Evolutionary conservation across 2,888 invertebrate species (phyloP), one percentile per base, ranked within the genome.

Genomic region (Holacanthella duospinosa): DNA sequence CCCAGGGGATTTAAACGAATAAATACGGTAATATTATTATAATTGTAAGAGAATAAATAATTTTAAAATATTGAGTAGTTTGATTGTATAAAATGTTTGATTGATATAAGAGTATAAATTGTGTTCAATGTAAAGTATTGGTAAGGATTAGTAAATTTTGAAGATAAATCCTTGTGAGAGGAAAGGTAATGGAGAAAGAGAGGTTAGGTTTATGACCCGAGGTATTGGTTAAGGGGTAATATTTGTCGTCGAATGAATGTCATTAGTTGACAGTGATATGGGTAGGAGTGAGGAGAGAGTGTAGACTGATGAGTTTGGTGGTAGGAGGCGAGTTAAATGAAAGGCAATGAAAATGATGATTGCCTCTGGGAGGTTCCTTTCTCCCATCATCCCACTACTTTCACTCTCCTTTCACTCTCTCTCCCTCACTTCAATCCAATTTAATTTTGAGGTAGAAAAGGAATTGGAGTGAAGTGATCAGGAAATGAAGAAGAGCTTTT

Each of bases 291-390:
- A 21, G 36, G 9, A 21, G 4, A 48, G 48, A 9, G 48, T 48
- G 19, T 9, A 48, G 48, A 48, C 48, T 48, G 48, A 48, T 48
- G 48, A 48, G 48, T 48, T 48, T 58, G 36, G 58, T 16, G 43
- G 29, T 55, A 61, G 53, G 55, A 62, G 54, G 59, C 57, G 57
- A 54, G 53, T 48, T 48, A 48, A 48, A 48, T 48, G 48, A 48
- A 55, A 29, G 55, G 55, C 29, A 55, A 55, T 55, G 29, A 55
- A 55, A 55, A 55, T 55, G 55, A 55, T 55, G 27, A 55, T 55
- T 55, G 55, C 55, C 24, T 55, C 25, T 55, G 25, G 55, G 55
- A 55, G 29, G 12, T 19, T 53, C 9, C 54, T n/a, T 24, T 9
- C 54, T 24, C 24, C 9, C 21, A 12, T n/a, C 21, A 6, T 4